Conservation (phyloP, 2,888 invertebrate species). For the Hemicrepidius hirtus region DNA sequence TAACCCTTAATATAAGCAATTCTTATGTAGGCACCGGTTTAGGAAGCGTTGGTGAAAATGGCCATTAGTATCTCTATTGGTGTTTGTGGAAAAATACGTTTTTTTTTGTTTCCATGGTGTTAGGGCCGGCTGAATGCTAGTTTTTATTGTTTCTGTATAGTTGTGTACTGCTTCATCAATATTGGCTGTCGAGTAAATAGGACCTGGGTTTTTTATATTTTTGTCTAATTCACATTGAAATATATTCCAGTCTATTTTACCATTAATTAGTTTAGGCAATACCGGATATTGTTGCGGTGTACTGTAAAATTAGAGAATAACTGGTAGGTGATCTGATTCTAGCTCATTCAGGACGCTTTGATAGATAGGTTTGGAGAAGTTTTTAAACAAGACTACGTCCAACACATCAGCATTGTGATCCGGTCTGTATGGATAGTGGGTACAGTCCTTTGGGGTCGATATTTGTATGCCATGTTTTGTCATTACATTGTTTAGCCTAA, state of each 20-base stretch:
- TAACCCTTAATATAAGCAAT: no score
- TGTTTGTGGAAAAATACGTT: background rate
- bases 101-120: background rate
- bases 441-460: conserved; percentile 4
- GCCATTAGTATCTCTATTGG: background rate
- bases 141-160: background rate
- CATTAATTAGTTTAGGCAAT: no score
- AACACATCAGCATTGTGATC: background rate
- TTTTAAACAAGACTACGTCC: conserved; percentile 20
- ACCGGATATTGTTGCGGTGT: background rate
- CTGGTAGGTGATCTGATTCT: conserved; percentile 10
- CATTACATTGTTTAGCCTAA: conserved; percentile 13
- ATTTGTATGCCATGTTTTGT: conserved; percentile 10
- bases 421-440: no score
- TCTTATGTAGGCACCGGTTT: no score
- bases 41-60: no score
- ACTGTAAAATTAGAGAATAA: background rate
- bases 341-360: conserved; percentile 19
- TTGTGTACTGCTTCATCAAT: background rate
- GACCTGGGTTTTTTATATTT: background rate
- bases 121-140: background rate
- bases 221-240: conserved; percentile 1
- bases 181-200: background rate
- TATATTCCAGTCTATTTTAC: no score
- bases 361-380: conserved; percentile 20